Percentiles rank a stretch among this genome's conserved stretches.
Evolutionary conservation across 2,888 invertebrate species (phyloP).

Genomic region (Drosophila dives): DNA sequence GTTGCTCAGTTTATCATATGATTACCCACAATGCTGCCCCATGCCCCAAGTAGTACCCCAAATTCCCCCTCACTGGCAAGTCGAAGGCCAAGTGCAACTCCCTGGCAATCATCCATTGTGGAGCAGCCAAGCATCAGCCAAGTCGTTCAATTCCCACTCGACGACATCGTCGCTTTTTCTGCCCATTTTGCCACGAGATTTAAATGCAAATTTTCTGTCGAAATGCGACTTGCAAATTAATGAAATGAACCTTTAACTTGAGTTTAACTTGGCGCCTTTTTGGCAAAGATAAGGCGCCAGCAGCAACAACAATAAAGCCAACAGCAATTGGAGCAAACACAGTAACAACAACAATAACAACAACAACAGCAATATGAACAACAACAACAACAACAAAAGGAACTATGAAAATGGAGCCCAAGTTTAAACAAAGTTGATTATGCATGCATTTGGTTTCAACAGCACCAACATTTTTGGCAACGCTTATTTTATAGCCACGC

Average conservation of each 20-base stretch:
- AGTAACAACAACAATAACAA: conserved; percentile 18
- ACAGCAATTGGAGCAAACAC: conserved; percentile 15
- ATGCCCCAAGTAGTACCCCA: not conserved
- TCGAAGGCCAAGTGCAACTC: conserved; percentile 22
- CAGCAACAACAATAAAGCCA: conserved; percentile 44
- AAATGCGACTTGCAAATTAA: conserved; percentile 81
- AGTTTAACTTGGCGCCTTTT: conserved; percentile 79
- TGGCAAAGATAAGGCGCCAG: conserved; percentile 73
- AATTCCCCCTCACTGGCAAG: not conserved
- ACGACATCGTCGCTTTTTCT: conserved; percentile 60
- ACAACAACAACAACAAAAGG: conserved; percentile 45
- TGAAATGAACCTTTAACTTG: conserved; percentile 81
- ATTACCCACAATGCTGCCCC: conserved; percentile 15
- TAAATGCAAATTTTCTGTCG: conserved; percentile 79
- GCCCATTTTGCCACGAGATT: conserved; percentile 77
- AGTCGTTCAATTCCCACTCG: conserved; percentile 10
- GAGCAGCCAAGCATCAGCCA: conserved; percentile 16
- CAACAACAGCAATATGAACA: conserved; percentile 61
- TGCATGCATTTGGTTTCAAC: conserved; percentile 81
- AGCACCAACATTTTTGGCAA: conserved; percentile 70
- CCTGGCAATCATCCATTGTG: conserved; percentile 43
- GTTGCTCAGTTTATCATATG: conserved; percentile 63
- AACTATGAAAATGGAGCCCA: conserved; percentile 63
- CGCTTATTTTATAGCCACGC: conserved; percentile 73
- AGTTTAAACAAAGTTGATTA: conserved; percentile 82